Base-by-base conservation (phyloP, 1,140 invertebrate species). In the Ceratoteleas bidentatus region DNA sequence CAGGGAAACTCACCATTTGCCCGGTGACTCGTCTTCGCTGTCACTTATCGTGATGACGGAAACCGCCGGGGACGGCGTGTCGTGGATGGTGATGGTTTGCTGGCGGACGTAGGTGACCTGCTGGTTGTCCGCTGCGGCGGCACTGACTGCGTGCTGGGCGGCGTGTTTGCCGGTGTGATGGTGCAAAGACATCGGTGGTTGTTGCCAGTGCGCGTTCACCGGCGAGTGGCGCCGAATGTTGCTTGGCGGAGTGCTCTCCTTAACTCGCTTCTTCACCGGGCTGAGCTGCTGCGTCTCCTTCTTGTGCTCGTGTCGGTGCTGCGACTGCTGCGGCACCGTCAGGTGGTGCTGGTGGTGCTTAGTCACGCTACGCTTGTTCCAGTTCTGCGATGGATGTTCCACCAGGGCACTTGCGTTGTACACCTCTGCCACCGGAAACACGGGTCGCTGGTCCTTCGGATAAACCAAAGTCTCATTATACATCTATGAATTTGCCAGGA, bases 181-280 rank as follows among this genome's bases (percentile, higher is more conserved):
- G 79, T 91, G 88, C 9, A n/a, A n/a, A n/a, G 68, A 72, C 6
- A 85, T 43, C 0, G 87, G 61, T 54, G 88, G 85, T 7, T 92
- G 92, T 56, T 92, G 91, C 88, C 92, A 92, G 16, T 90, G 89
- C 6, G 83, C 85, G 43, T 81, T 87, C 0, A 86, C 83, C 3
- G 92, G 92, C 61, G 91, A 92, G 72, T 91, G 90, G 34, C 91
- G 88, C 73, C 92, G 89, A 72, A 89, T 88, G 45, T 88, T 89
- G 64, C 88, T 91, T 0, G 97, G 97, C 34, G 98, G 97, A 15
- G 97, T 98, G 83, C 96, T 97, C 88, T 99, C 98, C 88, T 99
- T 99, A 6, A 99, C 98, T n/a, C 98, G 93, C 90, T 99, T 99
- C 92, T 99, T 99, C 2, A 99, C 97, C 0, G 98, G 98, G 85